Evolutionary conservation across 2,113 vertebrate genomes (phyloP).

Genomic region (Aptenodytes patagonicus): DNA sequence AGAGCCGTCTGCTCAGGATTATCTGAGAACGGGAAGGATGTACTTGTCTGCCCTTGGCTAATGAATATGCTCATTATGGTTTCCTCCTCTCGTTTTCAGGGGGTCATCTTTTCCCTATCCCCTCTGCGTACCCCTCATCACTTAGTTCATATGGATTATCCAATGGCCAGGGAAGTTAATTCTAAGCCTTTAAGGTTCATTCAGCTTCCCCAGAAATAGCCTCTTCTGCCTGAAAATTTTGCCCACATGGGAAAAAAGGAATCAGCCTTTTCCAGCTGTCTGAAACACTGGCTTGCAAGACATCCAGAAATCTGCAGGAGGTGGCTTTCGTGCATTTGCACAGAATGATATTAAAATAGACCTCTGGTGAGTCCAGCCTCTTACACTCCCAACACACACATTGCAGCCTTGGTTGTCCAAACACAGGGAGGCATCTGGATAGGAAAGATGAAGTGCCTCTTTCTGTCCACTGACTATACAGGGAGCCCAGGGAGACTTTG

Average conservation of each 20-base stretch:
- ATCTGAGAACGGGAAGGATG: not conserved
- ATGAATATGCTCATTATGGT: not conserved
- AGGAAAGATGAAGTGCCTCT: not conserved
- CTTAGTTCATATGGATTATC: not conserved
- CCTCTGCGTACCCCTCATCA: not conserved
- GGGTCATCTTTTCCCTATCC: not conserved
- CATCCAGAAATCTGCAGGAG: slow-evolving; percentile 5
- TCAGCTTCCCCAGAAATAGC: not conserved
- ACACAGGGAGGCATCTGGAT: not conserved
- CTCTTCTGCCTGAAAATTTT: not conserved
- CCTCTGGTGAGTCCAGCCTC: not conserved
- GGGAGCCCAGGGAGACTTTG: not conserved
- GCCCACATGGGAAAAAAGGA: not conserved
- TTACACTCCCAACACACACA: not conserved
- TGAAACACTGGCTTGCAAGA: slow-evolving; percentile 13
- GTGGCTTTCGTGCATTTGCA: not conserved
- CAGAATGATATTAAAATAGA: not conserved
- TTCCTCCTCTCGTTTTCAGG: not conserved
- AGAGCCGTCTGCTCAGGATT: not conserved
- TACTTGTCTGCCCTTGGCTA: not conserved
- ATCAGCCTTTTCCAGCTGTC: slow-evolving; percentile 5
- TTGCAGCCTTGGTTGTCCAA: not conserved
- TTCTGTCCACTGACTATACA: not conserved
- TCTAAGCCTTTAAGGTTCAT: not conserved
- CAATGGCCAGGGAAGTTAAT: not conserved